phyloP scores from a whole-genome alignment of 2,888 invertebrate genomes.

The Drosophila infuscata region DNA sequence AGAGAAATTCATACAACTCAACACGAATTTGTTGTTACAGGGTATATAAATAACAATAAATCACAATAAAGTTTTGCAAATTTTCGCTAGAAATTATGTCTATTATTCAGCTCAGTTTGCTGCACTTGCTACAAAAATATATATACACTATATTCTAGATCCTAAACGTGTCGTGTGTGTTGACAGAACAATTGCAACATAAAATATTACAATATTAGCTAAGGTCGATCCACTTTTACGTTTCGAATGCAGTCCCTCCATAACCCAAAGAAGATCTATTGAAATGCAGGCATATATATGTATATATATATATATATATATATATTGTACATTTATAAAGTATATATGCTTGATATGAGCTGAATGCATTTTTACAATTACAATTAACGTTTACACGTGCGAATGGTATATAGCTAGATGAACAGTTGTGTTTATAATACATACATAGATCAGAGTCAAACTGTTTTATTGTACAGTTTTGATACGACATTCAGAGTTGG shows the following conservation, averaged over 20 bases:
- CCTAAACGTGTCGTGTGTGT: conserved; percentile 29
- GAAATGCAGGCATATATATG: conserved; percentile 43
- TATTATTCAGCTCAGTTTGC: conserved; percentile 58
- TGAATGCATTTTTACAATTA: conserved; percentile 43
- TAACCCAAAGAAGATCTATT: conserved; percentile 48
- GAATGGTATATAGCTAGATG: conserved; percentile 21
- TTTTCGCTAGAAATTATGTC: conserved; percentile 70
- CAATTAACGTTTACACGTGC: conserved; percentile 26
- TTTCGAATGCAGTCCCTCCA: conserved; percentile 47
- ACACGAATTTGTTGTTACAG: conserved; percentile 8
- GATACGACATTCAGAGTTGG: conserved; percentile 60
- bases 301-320: conserved; percentile 10
- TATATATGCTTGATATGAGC: conserved; percentile 42
- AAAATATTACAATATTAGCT: conserved; percentile 53
- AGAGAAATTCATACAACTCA: no score
- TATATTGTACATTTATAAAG: conserved; percentile 21
- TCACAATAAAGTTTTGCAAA: conserved; percentile 75
- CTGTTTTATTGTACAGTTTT: conserved; percentile 60
- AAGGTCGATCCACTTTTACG: conserved; percentile 28
- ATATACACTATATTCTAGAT: conserved; percentile 55
- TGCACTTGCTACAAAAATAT: conserved; percentile 70
- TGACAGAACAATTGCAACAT: conserved; percentile 56
- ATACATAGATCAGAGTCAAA: conserved; percentile 41
- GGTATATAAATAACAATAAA: conserved; percentile 72
- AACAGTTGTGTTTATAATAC: conserved; percentile 40